Evolutionary conservation across 2,113 vertebrate species (phyloP).

Genomic region (Coptodon bakossiorum): DNA sequence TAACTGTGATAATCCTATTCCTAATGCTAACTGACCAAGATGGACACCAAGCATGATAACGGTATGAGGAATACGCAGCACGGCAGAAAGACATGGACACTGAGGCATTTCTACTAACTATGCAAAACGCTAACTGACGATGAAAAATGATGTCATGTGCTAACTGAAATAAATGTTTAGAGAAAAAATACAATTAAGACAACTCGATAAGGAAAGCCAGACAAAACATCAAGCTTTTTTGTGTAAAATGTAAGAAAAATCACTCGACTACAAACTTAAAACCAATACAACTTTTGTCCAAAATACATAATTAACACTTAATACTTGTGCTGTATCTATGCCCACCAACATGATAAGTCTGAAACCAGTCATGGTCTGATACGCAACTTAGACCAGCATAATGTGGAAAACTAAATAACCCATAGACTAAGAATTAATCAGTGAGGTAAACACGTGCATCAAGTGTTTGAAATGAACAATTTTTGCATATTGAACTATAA

Average conservation of each 20-base stretch:
- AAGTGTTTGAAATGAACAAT: not conserved
- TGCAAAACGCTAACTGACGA: not conserved
- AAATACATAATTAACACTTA: not conserved
- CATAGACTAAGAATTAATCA: not conserved
- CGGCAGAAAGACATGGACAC: not conserved
- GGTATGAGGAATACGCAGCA: not conserved
- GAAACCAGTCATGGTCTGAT: not conserved
- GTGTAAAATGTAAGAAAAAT: not conserved
- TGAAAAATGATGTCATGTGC: not conserved
- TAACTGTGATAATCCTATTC: not conserved
- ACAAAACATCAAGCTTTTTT: not conserved
- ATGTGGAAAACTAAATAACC: not conserved
- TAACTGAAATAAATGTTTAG: not conserved
- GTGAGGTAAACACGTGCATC: not conserved
- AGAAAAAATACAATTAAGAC: not conserved
- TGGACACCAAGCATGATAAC: not conserved
- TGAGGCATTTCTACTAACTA: not conserved
- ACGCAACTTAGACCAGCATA: not conserved
- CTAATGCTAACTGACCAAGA: not conserved
- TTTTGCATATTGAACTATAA: not conserved
- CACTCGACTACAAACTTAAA: not conserved
- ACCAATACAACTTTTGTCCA: not conserved
- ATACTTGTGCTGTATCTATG: not conserved
- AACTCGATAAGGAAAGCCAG: not conserved
- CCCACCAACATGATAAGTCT: not conserved